Evolutionary conservation across 2,113 vertebrate species (phyloP), one percentile per base, ranked within the genome.

Genomic region (Megaptera novaeangliae): DNA sequence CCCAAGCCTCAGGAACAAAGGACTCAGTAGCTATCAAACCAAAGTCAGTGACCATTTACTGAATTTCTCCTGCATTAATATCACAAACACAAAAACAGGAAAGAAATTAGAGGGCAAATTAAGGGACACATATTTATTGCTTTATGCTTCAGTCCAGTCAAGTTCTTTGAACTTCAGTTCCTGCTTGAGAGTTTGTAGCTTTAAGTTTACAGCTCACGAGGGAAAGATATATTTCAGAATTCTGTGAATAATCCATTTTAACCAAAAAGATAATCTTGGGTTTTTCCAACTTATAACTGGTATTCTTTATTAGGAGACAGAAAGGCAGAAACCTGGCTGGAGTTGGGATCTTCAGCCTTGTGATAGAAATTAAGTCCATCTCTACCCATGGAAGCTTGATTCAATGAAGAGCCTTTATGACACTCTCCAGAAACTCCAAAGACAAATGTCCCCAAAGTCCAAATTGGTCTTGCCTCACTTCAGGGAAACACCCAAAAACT

Each of bases 401-500:
- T 97, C 80, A 92, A 61, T 68, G 82, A 97, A 83, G 29, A 89
- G 41, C 27, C 55, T 71, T 71, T n/a, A 59, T 59, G 94, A 97
- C 52, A 82, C 17, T 92, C 64, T 95, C 78, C 95, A 94, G 97
- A 98, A 94, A 96, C 49, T 59, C 72, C 20, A 69, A 82, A 95
- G 55, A 83, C 89, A 91, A 98, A 87, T 92, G 94, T 89, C 92
- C 69, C 74, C 34, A 93, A 92, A 91, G 49, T 46, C 84, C 88
- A 92, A 95, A 97, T 96, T 94, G 91, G 91, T 96, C 66, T 95
- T 92, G 90, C 69, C 55, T 97, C 86, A 89, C 80, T 91, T 94
- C 57, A 82, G 75, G 94, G 69, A 96, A 98, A 97, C 39, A 66
- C 72, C 49, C 96, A 31, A 89, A 25, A 94, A 93, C 57, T 80